Conservation (phyloP, 2,113 vertebrate genomes). For the Calcarius ornatus region DNA sequence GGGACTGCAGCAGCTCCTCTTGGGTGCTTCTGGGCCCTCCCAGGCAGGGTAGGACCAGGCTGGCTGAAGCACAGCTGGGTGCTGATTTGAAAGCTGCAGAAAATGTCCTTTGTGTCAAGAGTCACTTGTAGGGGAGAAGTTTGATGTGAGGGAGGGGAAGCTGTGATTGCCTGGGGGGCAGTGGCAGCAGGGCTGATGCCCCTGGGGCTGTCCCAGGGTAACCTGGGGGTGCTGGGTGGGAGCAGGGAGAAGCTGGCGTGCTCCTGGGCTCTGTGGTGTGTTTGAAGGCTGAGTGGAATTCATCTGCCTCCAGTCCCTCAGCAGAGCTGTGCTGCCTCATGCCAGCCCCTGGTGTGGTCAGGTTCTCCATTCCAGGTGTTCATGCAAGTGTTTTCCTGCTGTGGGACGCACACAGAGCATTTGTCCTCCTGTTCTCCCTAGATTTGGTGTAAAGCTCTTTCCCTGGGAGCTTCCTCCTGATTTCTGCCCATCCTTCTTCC, state of each 20-base stretch:
- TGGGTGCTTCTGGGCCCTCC: not conserved
- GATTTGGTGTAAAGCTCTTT: not conserved
- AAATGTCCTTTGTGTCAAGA: not conserved
- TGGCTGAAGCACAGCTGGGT: not conserved
- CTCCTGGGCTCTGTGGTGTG: not conserved
- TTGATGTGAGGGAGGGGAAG: not conserved
- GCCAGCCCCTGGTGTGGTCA: not conserved
- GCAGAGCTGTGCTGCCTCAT: not conserved
- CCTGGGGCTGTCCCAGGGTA: not conserved
- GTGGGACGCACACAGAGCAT: accelerated
- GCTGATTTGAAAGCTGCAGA: not conserved
- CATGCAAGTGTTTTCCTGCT: not conserved
- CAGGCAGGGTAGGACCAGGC: not conserved
- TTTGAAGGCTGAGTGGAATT: not conserved
- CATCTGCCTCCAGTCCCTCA: not conserved
- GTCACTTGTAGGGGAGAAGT: not conserved
- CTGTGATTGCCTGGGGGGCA: not conserved
- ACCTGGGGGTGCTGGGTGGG: not conserved
- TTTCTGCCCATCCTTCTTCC: not conserved
- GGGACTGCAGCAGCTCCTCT: not conserved
- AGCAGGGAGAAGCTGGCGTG: not conserved
- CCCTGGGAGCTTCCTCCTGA: not conserved
- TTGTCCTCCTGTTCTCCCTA: not conserved
- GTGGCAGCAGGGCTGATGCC: not conserved
- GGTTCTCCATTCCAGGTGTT: constrained; percentile 1